Base-by-base conservation (phyloP, 2,113 vertebrate species). In the Myotis brandtii region DNA sequence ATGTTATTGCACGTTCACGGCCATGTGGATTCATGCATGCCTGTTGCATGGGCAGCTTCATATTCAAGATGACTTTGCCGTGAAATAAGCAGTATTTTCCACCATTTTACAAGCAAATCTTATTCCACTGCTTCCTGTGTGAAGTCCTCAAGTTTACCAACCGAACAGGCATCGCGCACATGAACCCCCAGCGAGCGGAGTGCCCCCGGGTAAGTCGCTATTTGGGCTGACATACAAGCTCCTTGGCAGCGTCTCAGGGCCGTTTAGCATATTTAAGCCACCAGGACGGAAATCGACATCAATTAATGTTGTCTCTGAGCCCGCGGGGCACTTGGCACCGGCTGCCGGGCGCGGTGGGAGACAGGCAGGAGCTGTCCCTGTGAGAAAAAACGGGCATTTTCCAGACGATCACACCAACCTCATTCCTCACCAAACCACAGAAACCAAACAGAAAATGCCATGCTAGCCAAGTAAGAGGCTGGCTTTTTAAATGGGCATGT, bases 201-300 rank as follows among this genome's bases (percentile, higher is more conserved):
- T 10, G 11, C 27, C 94, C 86, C 89, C 88, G 80, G 79, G 21
- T 93, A 86, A 95, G 95, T 59, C 86, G 48, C 12, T 25, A 86
- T 67, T 89, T 87, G 37, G 89, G 96, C 73, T 54, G 88, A 76
- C 25, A n/a, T 72, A 67, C 82, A 82, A 93, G 95, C 94, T 89
- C 92, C 95, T 93, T 76, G 94, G 94, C 94, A 95, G 85, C 88
- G 90, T 95, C 95, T 98, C 80, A 79, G 90, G 52, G 83, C 67
- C 73, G 81, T 94, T 97, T 97, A 96, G 80, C 91, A 87, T 94
- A 95, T 95, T 96, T 92, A 96, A 96, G 95, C 87, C 92, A 66
- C 89, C 94, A 97, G 91, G 23, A 69, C 95, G 96, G 93, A 97
- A 96, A 97, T 95, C 84, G 76, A 86, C 95, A 98, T 82, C 96